Evolutionary conservation across 2,797 vertebrate genomes (phyloP), one percentile per base, ranked within the genome.

Genomic region (Loris lydekkerianus): DNA sequence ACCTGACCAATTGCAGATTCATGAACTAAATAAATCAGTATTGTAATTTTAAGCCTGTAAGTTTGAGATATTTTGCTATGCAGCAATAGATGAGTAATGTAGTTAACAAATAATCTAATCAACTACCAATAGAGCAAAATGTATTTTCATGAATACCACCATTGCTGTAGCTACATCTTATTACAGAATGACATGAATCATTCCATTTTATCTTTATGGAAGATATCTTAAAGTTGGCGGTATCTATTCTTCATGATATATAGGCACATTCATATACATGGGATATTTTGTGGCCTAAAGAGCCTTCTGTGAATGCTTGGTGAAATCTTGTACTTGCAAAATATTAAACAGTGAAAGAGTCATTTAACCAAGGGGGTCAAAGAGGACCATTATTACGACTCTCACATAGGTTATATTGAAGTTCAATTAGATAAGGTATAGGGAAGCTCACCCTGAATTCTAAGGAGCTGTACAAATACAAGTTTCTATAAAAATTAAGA

Each of bases 401-500:
- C 43, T 78, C 20, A 80, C 11, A 65, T 15, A 49, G 21, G 46
- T 46, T 63, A 14, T 86, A 83, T 75, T 69, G 49, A 95, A 89
- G 8, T 76, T 89, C 17, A 91, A 81, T 69, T 87, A 91, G 20
- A 1, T 56, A n/a, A 73, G 21, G 0, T 46, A 11, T 23, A 63
- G 3, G 11, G 72, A 80, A 49, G 7, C 7, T 53, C 25, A 80
- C 85, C 7, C n/a, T 86, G 70, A 77, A 67, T 1, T 81, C 81
- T 58, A 77, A 86, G 34, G 69, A 86, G 15, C 11, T 43, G 27
- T 31, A 46, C 53, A 76, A 88, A 84, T 61, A 56, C 6, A 37
- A 70, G 25, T 94, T 86, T 65, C n/a, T 80, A 23, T 83, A 86
- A 72, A 84, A 84, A 83, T 96, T 29, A 82, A 96, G 13, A 58